Base-by-base conservation (phyloP, 2,113 vertebrate species). In the Poeciliopsis turrubarensis region DNA sequence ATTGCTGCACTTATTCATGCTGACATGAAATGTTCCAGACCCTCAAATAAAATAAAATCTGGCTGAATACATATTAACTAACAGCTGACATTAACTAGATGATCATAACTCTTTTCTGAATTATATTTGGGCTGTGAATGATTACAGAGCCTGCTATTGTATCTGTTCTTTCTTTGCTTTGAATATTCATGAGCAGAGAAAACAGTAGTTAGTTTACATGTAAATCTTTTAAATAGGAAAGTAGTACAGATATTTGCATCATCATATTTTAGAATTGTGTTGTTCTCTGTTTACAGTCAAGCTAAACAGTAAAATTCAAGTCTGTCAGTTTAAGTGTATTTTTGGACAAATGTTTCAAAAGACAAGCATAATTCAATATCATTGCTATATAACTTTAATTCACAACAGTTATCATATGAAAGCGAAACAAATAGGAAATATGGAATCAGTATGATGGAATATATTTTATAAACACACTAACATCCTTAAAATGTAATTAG, bases 181-280 rank as follows among this genome's bases (percentile, higher is more conserved):
- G 39, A 79, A 80, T 85, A 85, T 87, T 81, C 61, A 81, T 31
- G 69, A 72, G 29, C 32, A 41, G 67, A 72, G 29, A 29, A 54
- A 32, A 65, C 62, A 62, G 32, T 17, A 68, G 37, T 80, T 68
- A 41, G 77, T 67, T 31, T 79, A 61, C 8, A 15, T 77, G 73
- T 72, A 75, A 85, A 78, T 75, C 7, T 68, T 65, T 70, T n/a
- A 26, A 51, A 76, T 72, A 44, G 32, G 25, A 77, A 82, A 70
- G 67, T 67, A 76, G 31, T 62, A 13, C n/a, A 54, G 29, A 75
- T 63, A 78, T 84, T 80, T 79, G 62, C 68, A 73, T 77, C n/a
- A 74, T 72, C 54, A 44, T 31, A 60, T 60, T 70, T 67, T 65
- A 31, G 57, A 63, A 34, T 19, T 75, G 61, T 61, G 22, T 29